Percentiles rank a stretch among this genome's conserved stretches.
Evolutionary conservation across 2,888 invertebrate species (phyloP).

Genomic region (Cheiracanthium punctorium): DNA sequence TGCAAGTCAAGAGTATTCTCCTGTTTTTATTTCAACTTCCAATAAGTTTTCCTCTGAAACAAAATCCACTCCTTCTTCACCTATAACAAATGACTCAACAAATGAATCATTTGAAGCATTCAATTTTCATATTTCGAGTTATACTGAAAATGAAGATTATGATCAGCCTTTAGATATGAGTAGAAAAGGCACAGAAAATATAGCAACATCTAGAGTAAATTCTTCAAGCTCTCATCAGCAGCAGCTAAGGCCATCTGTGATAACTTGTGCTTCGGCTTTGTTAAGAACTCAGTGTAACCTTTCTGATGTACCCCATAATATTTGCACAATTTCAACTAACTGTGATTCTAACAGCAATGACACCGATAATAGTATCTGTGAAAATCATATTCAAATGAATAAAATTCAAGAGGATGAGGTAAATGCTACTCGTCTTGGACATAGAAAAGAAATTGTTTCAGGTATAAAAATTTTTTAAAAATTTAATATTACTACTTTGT

Average conservation of each 20-base stretch:
- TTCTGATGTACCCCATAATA: constrained; percentile 53
- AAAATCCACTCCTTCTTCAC: constrained; percentile 46
- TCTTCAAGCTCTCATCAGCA: constrained; percentile 37
- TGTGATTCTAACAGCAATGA: constrained; percentile 48
- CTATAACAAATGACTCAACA: constrained; percentile 36
- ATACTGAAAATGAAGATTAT: constrained; percentile 40
- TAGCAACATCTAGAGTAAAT: constrained; percentile 7
- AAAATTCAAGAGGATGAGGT: constrained; percentile 26
- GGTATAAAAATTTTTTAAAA: constrained; percentile 63
- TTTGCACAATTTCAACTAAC: constrained; percentile 28
- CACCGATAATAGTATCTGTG: neutral
- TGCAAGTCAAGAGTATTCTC: constrained; percentile 45
- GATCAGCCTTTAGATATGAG: constrained; percentile 73
- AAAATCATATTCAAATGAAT: constrained; percentile 11
- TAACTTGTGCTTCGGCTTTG: constrained; percentile 79
- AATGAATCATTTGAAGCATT: constrained; percentile 34
- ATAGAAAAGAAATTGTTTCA: constrained; percentile 71
- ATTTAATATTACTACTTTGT: too few species aligned
- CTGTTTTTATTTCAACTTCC: constrained; percentile 24
- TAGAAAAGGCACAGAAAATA: constrained; percentile 65
- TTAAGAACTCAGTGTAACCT: constrained; percentile 61
- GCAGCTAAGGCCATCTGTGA: constrained; percentile 80
- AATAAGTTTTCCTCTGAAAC: constrained; percentile 24
- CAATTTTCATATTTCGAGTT: constrained; percentile 14
- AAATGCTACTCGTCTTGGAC: constrained; percentile 48